A percentile compares a stretch with the other conserved stretches of the same genome.
phyloP scores from a whole-genome alignment of 2,888 invertebrate genomes.

The Idaea straminata region DNA sequence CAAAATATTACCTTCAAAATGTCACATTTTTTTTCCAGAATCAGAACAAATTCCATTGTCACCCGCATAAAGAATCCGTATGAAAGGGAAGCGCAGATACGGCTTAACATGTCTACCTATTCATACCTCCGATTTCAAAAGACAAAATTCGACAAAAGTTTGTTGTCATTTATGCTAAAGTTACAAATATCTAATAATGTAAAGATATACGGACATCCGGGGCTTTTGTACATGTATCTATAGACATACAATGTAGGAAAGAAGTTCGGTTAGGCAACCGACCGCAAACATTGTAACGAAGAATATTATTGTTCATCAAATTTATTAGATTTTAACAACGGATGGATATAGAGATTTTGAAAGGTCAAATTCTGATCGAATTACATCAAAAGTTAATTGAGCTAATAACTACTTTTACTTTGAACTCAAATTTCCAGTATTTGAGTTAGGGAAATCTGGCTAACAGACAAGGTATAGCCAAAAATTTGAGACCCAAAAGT shows the following conservation, averaged over 20 bases:
- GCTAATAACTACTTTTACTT: too few relatives aligned
- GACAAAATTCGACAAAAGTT: conserved; percentile 44
- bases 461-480: too few relatives aligned
- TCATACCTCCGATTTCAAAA: conserved; percentile 29
- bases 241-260: conserved; percentile 41
- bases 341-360: neutral
- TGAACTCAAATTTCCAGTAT: too few relatives aligned
- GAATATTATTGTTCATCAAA: neutral
- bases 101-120: conserved; percentile 31
- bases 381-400: too few relatives aligned
- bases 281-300: conserved; percentile 48
- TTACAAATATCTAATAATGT: conserved; percentile 29
- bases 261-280: conserved; percentile 47
- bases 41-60: conserved; percentile 20
- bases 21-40: conserved; percentile 8
- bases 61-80: conserved; percentile 3
- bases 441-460: too few relatives aligned
- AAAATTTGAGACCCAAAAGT: too few relatives aligned
- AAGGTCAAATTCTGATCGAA: neutral
- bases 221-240: conserved; percentile 33
- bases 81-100: conserved; percentile 42
- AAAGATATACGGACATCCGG: conserved; percentile 63
- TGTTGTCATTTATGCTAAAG: conserved; percentile 60
- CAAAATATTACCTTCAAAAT: conserved; percentile 30
- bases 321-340: conserved; percentile 1